A percentile compares a stretch with the other conserved stretches of the same genome.
Evolutionary conservation across 2,113 vertebrate genomes (phyloP).

Genomic region (Agapornis roseicollis): DNA sequence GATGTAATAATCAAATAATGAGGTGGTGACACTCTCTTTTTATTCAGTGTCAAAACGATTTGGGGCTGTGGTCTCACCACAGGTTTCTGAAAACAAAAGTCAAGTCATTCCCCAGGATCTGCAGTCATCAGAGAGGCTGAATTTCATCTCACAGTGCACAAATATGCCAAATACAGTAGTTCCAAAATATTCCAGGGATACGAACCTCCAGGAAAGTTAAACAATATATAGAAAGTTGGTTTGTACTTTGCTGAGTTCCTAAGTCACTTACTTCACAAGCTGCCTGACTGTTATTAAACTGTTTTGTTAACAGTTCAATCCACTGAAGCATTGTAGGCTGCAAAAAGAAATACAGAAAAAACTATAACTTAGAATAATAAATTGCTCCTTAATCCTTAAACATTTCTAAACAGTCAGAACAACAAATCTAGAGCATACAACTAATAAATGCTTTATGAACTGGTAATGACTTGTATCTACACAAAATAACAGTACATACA

Average conservation of each 20-base stretch:
- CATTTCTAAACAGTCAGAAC: neutral
- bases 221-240: conserved; percentile 60
- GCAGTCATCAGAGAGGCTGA: neutral
- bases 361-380: neutral
- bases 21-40: neutral
- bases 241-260: conserved; percentile 51
- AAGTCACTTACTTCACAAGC: conserved; percentile 90
- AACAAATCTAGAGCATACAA: neutral
- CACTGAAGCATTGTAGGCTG: conserved; percentile 99
- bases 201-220: conserved; percentile 66
- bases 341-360: conserved; percentile 40
- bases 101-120: neutral
- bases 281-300: conserved; percentile 99
- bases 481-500: neutral
- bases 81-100: neutral
- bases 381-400: neutral
- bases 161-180: conserved; percentile 35
- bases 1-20: neutral
- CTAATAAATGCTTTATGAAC: neutral
- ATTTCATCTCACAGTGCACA: conserved; percentile 10
- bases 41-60: neutral
- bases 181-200: conserved; percentile 60
- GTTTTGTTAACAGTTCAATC: conserved; percentile 98
- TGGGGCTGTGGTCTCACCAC: neutral
- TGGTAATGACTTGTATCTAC: neutral